A percentile compares a stretch with the other conserved stretches of the same genome.
Conservation (phyloP, 2,888 invertebrate genomes). For the Buathra laborator region DNA sequence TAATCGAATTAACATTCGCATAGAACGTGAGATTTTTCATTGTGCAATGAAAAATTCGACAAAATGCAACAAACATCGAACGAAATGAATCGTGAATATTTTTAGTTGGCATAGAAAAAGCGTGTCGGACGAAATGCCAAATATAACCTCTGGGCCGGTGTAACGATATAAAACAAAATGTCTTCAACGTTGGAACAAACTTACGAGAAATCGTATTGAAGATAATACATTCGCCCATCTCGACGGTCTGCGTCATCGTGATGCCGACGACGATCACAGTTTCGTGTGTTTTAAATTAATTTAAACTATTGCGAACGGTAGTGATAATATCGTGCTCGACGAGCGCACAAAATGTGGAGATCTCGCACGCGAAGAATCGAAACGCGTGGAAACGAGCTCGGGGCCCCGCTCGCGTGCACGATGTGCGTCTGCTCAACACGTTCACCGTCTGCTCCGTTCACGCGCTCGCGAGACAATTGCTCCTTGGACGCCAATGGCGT, state of each 20-base stretch:
- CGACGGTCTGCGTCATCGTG: constrained; percentile 75
- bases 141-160: constrained; percentile 75
- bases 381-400: constrained; percentile 49
- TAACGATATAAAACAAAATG: constrained; percentile 22
- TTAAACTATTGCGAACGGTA: constrained; percentile 21
- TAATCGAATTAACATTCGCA: not conserved
- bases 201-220: constrained; percentile 76
- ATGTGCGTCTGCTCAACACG: not conserved
- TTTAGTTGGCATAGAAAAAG: constrained; percentile 46
- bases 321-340: constrained; percentile 39
- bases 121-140: constrained; percentile 46
- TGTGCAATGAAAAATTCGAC: not conserved
- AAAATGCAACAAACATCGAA: not conserved
- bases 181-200: not conserved
- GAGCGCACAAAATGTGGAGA: constrained; percentile 22
- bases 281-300: constrained; percentile 32
- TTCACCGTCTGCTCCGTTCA: not conserved
- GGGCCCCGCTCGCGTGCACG: not conserved
- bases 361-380: constrained; percentile 29
- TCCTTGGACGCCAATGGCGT: no score
- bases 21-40: not conserved
- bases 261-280: not conserved
- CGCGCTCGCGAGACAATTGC: not conserved
- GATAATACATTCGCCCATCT: constrained; percentile 72
- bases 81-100: constrained; percentile 15